Conservation (phyloP, 2,797 vertebrate genomes). For the Smutsia gigantea region DNA sequence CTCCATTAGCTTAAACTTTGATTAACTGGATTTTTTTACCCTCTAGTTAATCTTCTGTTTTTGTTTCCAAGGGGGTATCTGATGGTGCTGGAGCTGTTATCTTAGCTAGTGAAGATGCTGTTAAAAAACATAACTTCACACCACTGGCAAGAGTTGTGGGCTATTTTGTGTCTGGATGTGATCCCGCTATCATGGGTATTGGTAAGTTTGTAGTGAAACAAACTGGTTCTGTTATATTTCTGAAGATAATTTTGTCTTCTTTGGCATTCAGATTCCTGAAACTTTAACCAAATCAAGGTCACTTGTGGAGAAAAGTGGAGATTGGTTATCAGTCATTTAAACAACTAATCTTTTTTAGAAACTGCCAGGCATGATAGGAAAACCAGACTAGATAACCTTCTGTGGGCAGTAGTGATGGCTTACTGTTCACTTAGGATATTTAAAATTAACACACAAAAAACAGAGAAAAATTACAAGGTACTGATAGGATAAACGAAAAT, state of each 20-base stretch:
- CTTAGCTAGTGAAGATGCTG: conserved; percentile 95
- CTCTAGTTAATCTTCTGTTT: neutral
- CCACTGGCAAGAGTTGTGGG: conserved; percentile 95
- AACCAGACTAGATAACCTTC: neutral
- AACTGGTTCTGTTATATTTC: neutral
- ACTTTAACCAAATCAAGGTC: neutral
- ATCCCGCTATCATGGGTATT: conserved; percentile 98
- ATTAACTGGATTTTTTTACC: neutral
- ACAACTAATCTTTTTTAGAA: neutral
- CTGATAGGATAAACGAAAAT: neutral
- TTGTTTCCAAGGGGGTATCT: conserved; percentile 90
- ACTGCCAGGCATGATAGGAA: neutral
- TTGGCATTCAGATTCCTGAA: neutral
- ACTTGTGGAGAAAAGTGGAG: neutral
- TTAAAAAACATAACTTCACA: conserved; percentile 93
- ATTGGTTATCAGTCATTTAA: neutral
- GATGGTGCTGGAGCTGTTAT: conserved; percentile 95
- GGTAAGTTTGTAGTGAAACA: conserved; percentile 87
- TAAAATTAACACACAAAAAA: conserved; percentile 10
- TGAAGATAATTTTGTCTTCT: neutral
- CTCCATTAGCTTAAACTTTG: neutral
- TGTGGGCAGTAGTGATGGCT: neutral
- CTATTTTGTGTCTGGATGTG: conserved; percentile 95
- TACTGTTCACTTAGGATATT: neutral
- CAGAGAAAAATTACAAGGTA: neutral